Base-by-base conservation (phyloP, 2,888 invertebrate species). In the Salpingus planirostris region DNA sequence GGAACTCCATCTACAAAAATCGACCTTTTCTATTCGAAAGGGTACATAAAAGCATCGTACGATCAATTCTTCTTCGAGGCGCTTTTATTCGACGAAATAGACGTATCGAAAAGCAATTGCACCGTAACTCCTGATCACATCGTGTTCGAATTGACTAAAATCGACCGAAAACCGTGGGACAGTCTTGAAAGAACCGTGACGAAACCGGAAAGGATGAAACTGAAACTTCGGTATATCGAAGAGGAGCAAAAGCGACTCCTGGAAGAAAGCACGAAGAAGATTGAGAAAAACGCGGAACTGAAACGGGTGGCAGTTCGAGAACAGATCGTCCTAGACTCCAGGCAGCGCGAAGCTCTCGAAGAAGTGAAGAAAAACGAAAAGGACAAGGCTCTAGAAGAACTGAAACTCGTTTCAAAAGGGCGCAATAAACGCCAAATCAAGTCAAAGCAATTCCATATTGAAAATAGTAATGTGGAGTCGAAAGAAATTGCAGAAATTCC, bases 1-100 rank as follows among this genome's bases (percentile, higher is more conserved):
- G 75, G 76, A 3, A 69, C 73, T 1, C 70, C 68, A 45, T 66
- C 70, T 14, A 74, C 73, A 33, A 79, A 79, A 57, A 73, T 80
- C 0, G 80, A 85, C 57, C 59, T 87, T 24, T 76, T 84, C 46
- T 76, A 78, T 0, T 70, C 78, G 0, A 71, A 76, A 37, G 69
- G 72, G 41, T 87, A 84, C 55, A 59, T 86, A 6, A 86, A 87
- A 66, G 78, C 77, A 1, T 74, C 78, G 49, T 84, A 71, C 53
- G 73, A 73, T 13, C 81, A 83, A 3, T 84, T 76, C 55, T 67
- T 86, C 33, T 80, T 86, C 53, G 89, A 89, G 67, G 66, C 76
- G 22, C 78, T 85, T 55, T 65, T 85, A n/a, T 62, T 69, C 41
- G 64, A 72, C 31, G 61, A 71, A 5, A 73, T 88, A 2, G 65